Percentiles rank a stretch among this genome's conserved stretches.
Evolutionary conservation across 2,797 vertebrate genomes (phyloP).

Genomic region (Serranus cabrilla): DNA sequence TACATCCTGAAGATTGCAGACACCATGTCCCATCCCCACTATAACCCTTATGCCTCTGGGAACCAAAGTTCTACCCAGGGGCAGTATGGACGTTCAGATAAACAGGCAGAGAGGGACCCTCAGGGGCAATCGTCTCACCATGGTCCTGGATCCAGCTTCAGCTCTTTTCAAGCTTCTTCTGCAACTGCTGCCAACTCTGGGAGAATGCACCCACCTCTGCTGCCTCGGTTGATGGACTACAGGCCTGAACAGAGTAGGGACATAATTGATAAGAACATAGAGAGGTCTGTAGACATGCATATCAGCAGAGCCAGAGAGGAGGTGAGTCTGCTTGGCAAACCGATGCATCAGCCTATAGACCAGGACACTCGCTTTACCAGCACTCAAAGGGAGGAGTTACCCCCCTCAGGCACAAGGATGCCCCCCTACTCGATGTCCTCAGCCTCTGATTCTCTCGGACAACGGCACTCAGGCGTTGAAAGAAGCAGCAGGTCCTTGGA

Average conservation of each 20-base stretch:
- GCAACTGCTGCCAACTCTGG: constrained; percentile 23
- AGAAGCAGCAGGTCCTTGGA: constrained; percentile 38
- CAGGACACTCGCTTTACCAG: constrained; percentile 78
- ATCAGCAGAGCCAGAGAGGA: constrained; percentile 81
- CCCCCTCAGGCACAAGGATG: constrained; percentile 64
- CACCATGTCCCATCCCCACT: constrained; percentile 86
- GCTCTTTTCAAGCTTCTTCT: constrained; percentile 45
- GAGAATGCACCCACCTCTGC: constrained; percentile 44
- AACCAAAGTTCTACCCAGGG: constrained; percentile 58
- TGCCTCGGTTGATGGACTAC: constrained; percentile 66
- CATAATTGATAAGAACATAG: constrained; percentile 59
- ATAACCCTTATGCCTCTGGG: constrained; percentile 87
- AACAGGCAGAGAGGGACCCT: constrained; percentile 44
- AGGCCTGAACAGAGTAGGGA: constrained; percentile 77
- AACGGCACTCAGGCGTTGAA: constrained; percentile 14
- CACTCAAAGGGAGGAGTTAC: constrained; percentile 69
- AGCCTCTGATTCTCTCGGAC: constrained; percentile 19
- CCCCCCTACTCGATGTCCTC: constrained; percentile 44
- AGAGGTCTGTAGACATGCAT: constrained; percentile 78
- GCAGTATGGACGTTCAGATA: constrained; percentile 43
- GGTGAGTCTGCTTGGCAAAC: constrained; percentile 72
- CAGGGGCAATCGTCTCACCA: constrained; percentile 7
- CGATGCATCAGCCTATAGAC: constrained; percentile 72
- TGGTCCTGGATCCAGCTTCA: constrained; percentile 70
- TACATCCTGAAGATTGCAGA: constrained; percentile 86